Conservation (phyloP, 1,140 invertebrate genomes). For the Paraescarpia echinospica region DNA sequence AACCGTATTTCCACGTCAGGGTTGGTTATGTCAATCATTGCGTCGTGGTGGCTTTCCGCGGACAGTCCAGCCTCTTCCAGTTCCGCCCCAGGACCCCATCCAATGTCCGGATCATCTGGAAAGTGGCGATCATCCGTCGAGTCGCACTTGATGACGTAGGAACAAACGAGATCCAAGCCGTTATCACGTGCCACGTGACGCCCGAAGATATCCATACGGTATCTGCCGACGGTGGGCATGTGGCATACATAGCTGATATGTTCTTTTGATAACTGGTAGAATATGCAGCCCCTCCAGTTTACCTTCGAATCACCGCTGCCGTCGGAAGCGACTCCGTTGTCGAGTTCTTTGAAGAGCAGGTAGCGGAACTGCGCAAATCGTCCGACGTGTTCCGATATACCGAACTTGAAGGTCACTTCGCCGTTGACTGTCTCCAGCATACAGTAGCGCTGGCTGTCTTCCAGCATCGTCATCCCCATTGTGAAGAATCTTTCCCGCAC, state of each 20-base stretch:
- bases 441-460: constrained; percentile 39
- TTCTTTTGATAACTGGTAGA: background rate
- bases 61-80: constrained; percentile 45
- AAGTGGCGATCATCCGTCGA: constrained; percentile 43
- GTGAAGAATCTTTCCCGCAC: constrained; percentile 49
- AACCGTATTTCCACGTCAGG: constrained; percentile 45
- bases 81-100: constrained; percentile 51
- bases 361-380: constrained; percentile 47
- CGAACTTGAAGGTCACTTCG: constrained; percentile 45
- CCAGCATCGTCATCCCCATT: constrained; percentile 37
- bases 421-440: constrained; percentile 41
- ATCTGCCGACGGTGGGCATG: constrained; percentile 12
- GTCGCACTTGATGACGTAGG: constrained; percentile 50
- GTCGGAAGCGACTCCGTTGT: background rate
- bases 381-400: constrained; percentile 37
- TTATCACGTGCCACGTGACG: background rate
- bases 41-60: constrained; percentile 43
- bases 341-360: constrained; percentile 42
- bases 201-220: constrained; percentile 18
- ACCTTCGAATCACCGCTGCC: constrained; percentile 34
- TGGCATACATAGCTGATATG: background rate
- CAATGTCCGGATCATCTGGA: constrained; percentile 48
- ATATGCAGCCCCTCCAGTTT: constrained; percentile 28
- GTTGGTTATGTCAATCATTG: constrained; percentile 13
- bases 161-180: constrained; percentile 33